Evolutionary conservation across 2,888 invertebrate species (phyloP).

Genomic region (Ommatoiulus sabulosus): DNA sequence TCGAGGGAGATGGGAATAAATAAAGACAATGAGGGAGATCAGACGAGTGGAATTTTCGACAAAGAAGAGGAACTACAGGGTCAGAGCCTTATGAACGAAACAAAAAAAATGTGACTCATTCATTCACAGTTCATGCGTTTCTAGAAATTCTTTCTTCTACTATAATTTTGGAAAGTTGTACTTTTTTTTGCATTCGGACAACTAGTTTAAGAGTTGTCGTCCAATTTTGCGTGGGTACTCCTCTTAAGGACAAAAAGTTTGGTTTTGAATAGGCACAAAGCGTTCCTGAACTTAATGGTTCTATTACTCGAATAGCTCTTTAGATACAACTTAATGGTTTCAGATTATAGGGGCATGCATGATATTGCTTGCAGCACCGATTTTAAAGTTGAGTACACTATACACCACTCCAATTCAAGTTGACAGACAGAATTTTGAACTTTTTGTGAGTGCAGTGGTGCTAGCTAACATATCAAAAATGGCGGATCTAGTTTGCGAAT

Average conservation of each 20-base stretch:
- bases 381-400: too few species aligned
- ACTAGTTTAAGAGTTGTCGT: background rate
- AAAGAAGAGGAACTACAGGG: background rate
- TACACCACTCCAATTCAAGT: too few species aligned
- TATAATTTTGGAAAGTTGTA: background rate
- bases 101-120: background rate
- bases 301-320: too few species aligned
- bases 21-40: slow-evolving; percentile 22
- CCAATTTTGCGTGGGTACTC: too few species aligned
- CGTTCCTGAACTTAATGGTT: too few species aligned
- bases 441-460: too few species aligned
- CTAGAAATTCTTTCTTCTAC: background rate
- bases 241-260: background rate
- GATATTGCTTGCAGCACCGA: too few species aligned
- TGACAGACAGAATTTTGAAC: too few species aligned
- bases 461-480: too few species aligned
- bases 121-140: background rate
- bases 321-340: too few species aligned
- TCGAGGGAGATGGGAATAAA: background rate
- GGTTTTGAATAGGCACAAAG: background rate
- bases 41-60: slow-evolving; percentile 11
- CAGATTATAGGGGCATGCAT: too few species aligned
- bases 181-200: background rate
- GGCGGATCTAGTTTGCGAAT: too few species aligned
- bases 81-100: background rate